These are phyloP conservation scores for Conger conger DNA, from an alignment of 2,113 vertebrate genomes.

Conservation along the genomic window DNA sequence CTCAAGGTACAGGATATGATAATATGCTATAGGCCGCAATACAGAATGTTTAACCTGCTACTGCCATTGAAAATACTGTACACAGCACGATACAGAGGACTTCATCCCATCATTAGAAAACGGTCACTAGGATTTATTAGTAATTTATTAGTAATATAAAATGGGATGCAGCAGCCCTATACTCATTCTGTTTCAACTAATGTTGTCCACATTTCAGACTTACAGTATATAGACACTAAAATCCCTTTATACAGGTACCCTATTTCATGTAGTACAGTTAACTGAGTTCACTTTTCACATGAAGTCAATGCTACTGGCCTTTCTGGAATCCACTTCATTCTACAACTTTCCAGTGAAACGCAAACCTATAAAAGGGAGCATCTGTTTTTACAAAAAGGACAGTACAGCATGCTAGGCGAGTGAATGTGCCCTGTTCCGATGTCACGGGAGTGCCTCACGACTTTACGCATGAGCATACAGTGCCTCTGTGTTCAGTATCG, in stretches of 20 bases:
- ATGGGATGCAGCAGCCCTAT: too few relatives aligned
- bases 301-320: neutral
- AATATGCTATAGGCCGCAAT: neutral
- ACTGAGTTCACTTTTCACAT: neutral
- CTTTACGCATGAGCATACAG: neutral
- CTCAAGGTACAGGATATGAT: neutral
- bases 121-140: too few relatives aligned
- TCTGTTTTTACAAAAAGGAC: neutral
- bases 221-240: too few relatives aligned
- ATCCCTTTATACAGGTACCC: neutral
- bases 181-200: too few relatives aligned
- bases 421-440: neutral
- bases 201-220: too few relatives aligned
- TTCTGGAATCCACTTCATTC: neutral
- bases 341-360: neutral
- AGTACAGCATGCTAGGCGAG: neutral
- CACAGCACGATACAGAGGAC: too few relatives aligned
- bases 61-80: too few relatives aligned
- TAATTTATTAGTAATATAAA: too few relatives aligned
- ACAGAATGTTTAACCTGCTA: too few relatives aligned
- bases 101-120: too few relatives aligned
- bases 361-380: neutral
- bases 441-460: neutral
- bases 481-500: neutral
- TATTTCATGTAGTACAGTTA: neutral